A percentile compares a stretch with the other conserved stretches of the same genome.
These are phyloP conservation scores for Pelosia muscerda DNA, from an alignment of 2,888 invertebrate species.

Conservation along the genomic window DNA sequence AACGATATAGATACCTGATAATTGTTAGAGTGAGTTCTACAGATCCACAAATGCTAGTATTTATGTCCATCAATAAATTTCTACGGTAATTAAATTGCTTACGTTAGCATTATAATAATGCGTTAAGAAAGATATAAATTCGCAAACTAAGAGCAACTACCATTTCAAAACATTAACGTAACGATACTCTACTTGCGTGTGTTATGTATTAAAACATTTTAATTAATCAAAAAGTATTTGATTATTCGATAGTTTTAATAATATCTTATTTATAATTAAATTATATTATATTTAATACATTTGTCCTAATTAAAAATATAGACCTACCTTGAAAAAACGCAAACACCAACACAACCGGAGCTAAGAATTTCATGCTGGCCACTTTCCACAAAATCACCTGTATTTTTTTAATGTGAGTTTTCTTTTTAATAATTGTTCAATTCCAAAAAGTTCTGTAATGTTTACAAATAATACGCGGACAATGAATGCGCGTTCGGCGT, in stretches of 20 bases:
- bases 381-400: slow-evolving; percentile 22
- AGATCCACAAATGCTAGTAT: background rate
- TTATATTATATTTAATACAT: background rate
- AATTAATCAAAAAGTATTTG: background rate
- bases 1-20: too few relatives aligned
- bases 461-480: slow-evolving; percentile 46
- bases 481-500: slow-evolving; percentile 22
- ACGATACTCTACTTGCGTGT: background rate
- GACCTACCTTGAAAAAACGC: slow-evolving; percentile 75
- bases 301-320: background rate
- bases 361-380: slow-evolving; percentile 51
- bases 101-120: background rate
- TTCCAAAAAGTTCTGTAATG: slow-evolving; percentile 21
- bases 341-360: slow-evolving; percentile 58
- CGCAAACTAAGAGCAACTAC: background rate
- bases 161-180: background rate
- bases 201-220: background rate
- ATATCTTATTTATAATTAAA: background rate
- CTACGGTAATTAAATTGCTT: background rate
- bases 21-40: background rate
- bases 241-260: background rate
- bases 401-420: background rate
- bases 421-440: background rate
- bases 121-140: background rate
- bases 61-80: background rate